Percentiles rank a stretch among this genome's conserved stretches.
Conservation (phyloP, 2,888 invertebrate species). For the Cenopis cana region DNA sequence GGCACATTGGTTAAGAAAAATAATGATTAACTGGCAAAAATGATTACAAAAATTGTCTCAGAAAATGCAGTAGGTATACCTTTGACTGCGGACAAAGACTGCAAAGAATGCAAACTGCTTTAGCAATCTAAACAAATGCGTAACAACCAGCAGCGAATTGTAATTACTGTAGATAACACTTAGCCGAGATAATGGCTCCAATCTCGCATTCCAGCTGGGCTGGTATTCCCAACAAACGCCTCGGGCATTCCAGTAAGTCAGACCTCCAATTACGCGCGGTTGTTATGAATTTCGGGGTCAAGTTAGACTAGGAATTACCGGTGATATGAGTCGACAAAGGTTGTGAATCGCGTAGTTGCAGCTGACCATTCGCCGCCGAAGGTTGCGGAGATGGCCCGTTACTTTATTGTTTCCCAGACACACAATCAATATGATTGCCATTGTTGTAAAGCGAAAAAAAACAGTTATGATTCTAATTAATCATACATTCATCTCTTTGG, state of each 20-base stretch:
- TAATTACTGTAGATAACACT: conserved; percentile 57
- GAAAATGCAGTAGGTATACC: neutral
- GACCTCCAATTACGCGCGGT: neutral
- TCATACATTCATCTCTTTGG: neutral
- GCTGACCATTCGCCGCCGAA: conserved; percentile 63
- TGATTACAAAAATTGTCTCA: neutral
- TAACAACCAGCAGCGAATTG: conserved; percentile 49
- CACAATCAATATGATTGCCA: conserved; percentile 41
- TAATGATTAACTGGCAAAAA: neutral
- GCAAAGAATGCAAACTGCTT: conserved; percentile 23
- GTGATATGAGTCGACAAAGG: neutral
- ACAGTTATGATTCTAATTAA: neutral
- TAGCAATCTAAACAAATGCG: conserved; percentile 43
- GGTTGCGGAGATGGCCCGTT: conserved; percentile 53
- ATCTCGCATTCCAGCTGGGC: conserved; percentile 60
- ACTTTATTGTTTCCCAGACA: conserved; percentile 51
- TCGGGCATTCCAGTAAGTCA: neutral
- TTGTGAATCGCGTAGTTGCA: conserved; percentile 42
- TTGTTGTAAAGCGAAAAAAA: conserved; percentile 11
- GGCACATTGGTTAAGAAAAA: neutral
- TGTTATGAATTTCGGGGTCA: neutral
- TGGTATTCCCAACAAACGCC: conserved; percentile 4
- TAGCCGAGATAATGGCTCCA: conserved; percentile 56
- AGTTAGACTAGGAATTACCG: neutral
- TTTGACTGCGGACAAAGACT: conserved; percentile 7